Base-by-base conservation (phyloP, 1,140 invertebrate species). In the Octopus sinensis region DNA sequence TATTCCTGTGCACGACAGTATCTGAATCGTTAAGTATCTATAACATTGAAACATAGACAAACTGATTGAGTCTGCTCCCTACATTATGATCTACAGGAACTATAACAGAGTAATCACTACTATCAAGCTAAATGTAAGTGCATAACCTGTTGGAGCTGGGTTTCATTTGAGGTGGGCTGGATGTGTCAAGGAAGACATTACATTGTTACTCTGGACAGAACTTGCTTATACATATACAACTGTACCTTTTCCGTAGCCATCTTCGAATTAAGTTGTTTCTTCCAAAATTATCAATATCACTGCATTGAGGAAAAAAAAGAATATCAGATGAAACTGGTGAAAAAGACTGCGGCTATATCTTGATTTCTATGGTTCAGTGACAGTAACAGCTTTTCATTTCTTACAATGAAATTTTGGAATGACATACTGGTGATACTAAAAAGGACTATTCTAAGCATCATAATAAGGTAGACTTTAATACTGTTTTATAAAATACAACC, bases 241-340 rank as follows among this genome's bases (percentile, higher is more conserved):
- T 43, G 30, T 43, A 43, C 23, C 23, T 30, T 23, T 23, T 76
- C 23, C 4, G 51, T 9, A 76, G 9, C 51, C 76, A 76, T 30
- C 23, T 10, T 9, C 51, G 10, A 23, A 76, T 52, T 30, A 52
- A 10, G 23, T 23, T 76, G 23, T 30, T 76, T 82, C 82, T 54
- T 82, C 83, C 10, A 13, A 76, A 13, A 12, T 12, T 9, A 62
- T 62, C 56, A 62, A 17, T 12, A 12, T 9, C 17, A 62, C 56
- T 62, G 71, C 53, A 43, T 62, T 68, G 17, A 54, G 54, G 71
- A 30, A 76, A 54, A 81, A 30, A 62, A 17, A 80, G 6, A 79
- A 51, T 53, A 13, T 12, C 78, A 79, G n/a, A 79, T 53, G 54
- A 23, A 79, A 51, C 52, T 53, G 54, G 12, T 12, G 4, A 79